Conservation (phyloP, 2,797 vertebrate genomes). For the Capromys pilorides region DNA sequence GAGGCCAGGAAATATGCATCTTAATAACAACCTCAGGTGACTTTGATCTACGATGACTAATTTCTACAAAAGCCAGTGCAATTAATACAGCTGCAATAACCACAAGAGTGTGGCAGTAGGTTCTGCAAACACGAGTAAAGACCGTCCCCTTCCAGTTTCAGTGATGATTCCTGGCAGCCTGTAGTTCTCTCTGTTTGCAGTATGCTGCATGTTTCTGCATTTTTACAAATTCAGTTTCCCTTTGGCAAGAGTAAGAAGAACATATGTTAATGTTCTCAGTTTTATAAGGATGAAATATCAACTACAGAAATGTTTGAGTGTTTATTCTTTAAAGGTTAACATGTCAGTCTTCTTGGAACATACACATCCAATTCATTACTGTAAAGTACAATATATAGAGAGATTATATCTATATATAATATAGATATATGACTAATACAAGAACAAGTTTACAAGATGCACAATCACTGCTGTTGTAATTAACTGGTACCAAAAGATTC, state of each 20-base stretch:
- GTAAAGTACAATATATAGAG: conserved; percentile 2
- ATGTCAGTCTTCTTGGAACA: not conserved
- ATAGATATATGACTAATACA: not conserved
- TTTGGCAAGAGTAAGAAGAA: conserved; percentile 20
- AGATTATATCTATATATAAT: not conserved
- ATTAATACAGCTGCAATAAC: not conserved
- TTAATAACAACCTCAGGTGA: not conserved
- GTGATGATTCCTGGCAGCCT: conserved; percentile 9
- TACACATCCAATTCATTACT: conserved; percentile 50
- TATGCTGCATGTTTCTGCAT: conserved; percentile 17
- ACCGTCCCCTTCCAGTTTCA: conserved; percentile 8
- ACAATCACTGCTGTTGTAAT: conserved; percentile 76
- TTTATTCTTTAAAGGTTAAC: conserved; percentile 61
- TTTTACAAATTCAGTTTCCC: not conserved
- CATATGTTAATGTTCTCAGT: not conserved
- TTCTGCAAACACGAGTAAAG: not conserved
- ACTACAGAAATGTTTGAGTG: not conserved
- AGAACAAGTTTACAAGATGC: conserved; percentile 66
- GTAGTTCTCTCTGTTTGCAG: conserved; percentile 1
- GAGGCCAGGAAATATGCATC: not conserved
- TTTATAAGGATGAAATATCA: conserved; percentile 55
- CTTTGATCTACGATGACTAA: conserved; percentile 32
- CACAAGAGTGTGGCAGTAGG: not conserved
- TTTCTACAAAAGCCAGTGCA: conserved; percentile 28
- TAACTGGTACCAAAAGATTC: conserved; percentile 73